These are phyloP conservation scores for Epizoanthus rinbou DNA, from an alignment of 92 coral and sea anemone genomes.

Conservation along the genomic window DNA sequence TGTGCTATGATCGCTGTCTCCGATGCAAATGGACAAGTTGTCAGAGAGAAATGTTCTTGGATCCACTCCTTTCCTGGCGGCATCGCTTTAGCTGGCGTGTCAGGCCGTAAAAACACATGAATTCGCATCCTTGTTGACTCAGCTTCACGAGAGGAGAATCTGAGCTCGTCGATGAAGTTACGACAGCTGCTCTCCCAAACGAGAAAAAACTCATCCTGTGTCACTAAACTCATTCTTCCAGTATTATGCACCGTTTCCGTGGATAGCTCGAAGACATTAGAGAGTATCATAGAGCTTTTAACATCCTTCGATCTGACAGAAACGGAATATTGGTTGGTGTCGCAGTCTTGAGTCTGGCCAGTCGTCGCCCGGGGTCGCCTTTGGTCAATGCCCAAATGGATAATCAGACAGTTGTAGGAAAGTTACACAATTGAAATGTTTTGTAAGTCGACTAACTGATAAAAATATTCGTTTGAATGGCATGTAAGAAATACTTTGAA, in stretches of 20 bases:
- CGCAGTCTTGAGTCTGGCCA: not conserved
- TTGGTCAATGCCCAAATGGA: not conserved
- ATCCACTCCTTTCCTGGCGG: conserved; percentile 83
- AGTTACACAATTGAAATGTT: conserved; percentile 23
- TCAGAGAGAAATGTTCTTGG: conserved; percentile 68
- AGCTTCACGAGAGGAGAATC: conserved; percentile 66
- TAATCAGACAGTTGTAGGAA: conserved; percentile 3
- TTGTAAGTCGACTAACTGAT: conserved; percentile 22
- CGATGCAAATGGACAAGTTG: conserved; percentile 93
- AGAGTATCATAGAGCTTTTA: not conserved
- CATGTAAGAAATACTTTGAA: not conserved
- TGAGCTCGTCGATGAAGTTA: conserved; percentile 78
- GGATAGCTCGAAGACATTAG: not conserved
- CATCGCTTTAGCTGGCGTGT: conserved; percentile 82
- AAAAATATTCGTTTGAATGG: not conserved
- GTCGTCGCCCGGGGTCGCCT: not conserved
- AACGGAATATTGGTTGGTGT: not conserved
- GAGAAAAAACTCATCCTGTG: conserved; percentile 71
- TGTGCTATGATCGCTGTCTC: conserved; percentile 69
- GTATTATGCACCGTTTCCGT: too few species aligned
- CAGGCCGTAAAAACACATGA: conserved; percentile 85
- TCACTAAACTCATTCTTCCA: not conserved
- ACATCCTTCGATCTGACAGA: not conserved
- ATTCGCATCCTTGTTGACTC: conserved; percentile 60
- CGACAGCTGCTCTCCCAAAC: conserved; percentile 99